Conservation (phyloP, 2,888 invertebrate genomes). For the Zygaena filipendulae region DNA sequence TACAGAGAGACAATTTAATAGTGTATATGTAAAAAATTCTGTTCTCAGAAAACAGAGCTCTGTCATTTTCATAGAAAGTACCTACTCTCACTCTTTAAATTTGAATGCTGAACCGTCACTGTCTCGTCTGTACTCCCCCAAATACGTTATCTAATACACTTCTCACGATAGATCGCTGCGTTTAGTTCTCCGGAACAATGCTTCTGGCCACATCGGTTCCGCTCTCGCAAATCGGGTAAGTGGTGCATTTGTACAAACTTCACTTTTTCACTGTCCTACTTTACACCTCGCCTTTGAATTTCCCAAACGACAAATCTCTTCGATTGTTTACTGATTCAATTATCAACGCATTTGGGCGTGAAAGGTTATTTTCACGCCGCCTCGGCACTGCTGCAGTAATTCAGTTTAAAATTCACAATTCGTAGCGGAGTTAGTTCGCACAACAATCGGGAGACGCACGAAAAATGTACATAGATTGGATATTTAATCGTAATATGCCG, state of each 20-base stretch:
- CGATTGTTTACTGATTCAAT: slow-evolving; percentile 46
- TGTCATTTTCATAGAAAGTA: slow-evolving; percentile 17
- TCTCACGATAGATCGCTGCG: slow-evolving; percentile 42
- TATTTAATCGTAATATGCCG: too few species aligned
- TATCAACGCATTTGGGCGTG: slow-evolving; percentile 41
- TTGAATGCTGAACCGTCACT: slow-evolving; percentile 43
- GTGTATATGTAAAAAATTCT: slow-evolving; percentile 5
- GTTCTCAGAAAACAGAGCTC: too few species aligned
- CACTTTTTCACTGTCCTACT: slow-evolving; percentile 55
- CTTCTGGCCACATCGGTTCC: slow-evolving; percentile 57
- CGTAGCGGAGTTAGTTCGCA: slow-evolving; percentile 50
- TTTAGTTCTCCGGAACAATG: slow-evolving; percentile 41
- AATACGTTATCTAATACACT: slow-evolving; percentile 54
- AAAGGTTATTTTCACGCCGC: slow-evolving; percentile 44
- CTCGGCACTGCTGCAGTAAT: slow-evolving; percentile 38
- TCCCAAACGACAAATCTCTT: slow-evolving; percentile 28
- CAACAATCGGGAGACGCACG: slow-evolving; percentile 59
- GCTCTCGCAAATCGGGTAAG: slow-evolving; percentile 64
- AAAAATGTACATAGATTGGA: too few species aligned
- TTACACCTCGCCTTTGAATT: slow-evolving; percentile 30
- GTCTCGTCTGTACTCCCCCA: slow-evolving; percentile 46
- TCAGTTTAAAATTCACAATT: too few species aligned
- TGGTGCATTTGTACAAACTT: slow-evolving; percentile 62
- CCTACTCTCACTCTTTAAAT: slow-evolving; percentile 46
- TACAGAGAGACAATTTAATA: neutral